phyloP scores from a whole-genome alignment of 2,113 vertebrate species.

The Gadus chalcogrammus region DNA sequence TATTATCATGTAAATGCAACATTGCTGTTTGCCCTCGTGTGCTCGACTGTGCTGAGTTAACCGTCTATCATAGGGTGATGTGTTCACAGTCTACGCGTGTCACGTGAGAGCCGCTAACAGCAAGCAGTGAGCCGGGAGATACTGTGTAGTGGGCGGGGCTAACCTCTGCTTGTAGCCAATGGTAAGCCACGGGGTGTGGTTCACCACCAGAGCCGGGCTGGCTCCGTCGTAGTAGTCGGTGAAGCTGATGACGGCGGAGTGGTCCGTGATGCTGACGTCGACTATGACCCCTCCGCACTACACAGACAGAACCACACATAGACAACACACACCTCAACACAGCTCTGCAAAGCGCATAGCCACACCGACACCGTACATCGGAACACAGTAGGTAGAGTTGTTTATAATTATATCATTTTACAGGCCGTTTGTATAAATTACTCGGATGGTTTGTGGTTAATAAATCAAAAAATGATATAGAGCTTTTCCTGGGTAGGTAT shows the following conservation, averaged over 20 bases:
- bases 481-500: no score
- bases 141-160: slow-evolving; percentile 4
- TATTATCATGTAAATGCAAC: no score
- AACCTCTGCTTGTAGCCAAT: slow-evolving; percentile 76
- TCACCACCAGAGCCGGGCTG: slow-evolving; percentile 89
- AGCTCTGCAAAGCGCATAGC: neutral
- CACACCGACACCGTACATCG: no score
- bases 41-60: no score
- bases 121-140: neutral
- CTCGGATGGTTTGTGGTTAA: no score
- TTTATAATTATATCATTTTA: no score
- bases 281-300: slow-evolving; percentile 87
- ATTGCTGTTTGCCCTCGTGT: no score
- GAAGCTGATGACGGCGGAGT: slow-evolving; percentile 85
- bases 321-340: neutral
- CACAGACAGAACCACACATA: neutral
- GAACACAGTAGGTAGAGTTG: no score
- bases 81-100: no score
- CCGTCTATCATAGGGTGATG: no score
- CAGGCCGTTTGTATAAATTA: no score
- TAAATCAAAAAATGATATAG: no score
- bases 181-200: slow-evolving; percentile 80
- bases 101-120: neutral
- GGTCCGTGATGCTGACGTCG: slow-evolving; percentile 83
- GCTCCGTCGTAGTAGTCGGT: slow-evolving; percentile 88